Conservation (phyloP, 2,797 vertebrate species). For the Podarcis siculus region DNA sequence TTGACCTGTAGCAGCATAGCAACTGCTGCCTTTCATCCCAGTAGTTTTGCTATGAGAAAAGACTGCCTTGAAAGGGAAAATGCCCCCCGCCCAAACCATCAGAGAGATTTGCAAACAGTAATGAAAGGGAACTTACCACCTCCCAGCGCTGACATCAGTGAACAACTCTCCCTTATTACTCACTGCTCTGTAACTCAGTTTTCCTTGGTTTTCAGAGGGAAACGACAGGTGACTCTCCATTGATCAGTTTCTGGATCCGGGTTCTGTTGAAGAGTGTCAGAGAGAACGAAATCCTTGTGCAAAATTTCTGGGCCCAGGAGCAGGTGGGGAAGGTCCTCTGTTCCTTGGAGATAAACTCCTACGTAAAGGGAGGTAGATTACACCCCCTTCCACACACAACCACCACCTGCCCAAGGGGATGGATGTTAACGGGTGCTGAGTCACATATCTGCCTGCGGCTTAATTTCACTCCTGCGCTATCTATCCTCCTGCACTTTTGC, state of each 20-base stretch:
- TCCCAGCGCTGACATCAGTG: not conserved
- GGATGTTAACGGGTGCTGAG: slow-evolving; percentile 19
- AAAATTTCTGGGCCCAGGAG: slow-evolving; percentile 32
- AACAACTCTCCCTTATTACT: not conserved
- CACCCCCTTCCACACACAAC: not conserved
- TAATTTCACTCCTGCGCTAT: slow-evolving; percentile 27
- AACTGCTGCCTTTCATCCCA: not conserved
- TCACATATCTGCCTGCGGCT: not conserved
- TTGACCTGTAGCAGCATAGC: not conserved
- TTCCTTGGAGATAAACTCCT: not conserved
- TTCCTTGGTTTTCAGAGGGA: not conserved
- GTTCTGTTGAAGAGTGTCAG: not conserved
- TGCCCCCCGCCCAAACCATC: not conserved
- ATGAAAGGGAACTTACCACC: not conserved
- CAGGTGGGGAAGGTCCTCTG: slow-evolving; percentile 9
- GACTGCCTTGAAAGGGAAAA: not conserved
- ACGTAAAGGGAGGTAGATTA: not conserved
- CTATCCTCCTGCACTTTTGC: slow-evolving; percentile 11
- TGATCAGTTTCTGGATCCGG: not conserved
- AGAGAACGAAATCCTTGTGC: not conserved
- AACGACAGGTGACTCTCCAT: not conserved
- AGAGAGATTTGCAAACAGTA: not conserved
- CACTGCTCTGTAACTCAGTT: not conserved
- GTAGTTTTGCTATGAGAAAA: not conserved
- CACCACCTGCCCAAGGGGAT: not conserved